phyloP scores from a whole-genome alignment of 1,140 invertebrate genomes.

The Solenopsis invicta region DNA sequence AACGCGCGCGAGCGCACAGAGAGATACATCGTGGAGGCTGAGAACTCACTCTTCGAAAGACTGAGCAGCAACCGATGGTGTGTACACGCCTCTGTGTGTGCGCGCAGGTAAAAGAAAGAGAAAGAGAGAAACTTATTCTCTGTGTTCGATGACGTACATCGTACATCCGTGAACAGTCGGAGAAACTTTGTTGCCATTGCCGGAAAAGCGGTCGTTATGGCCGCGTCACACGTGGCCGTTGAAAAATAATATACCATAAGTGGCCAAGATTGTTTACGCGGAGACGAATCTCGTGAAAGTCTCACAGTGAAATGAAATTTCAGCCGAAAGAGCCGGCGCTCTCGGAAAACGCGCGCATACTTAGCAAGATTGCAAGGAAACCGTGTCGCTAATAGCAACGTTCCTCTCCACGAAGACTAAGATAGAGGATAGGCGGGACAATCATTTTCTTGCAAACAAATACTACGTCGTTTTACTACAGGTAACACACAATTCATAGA shows the following conservation, averaged over 20 bases:
- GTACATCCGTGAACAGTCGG: slow-evolving; percentile 32
- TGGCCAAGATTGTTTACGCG: slow-evolving; percentile 39
- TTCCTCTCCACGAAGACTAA: slow-evolving; percentile 6
- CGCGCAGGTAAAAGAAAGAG: slow-evolving; percentile 52
- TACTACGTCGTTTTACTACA: background rate
- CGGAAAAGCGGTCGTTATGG: slow-evolving; percentile 30
- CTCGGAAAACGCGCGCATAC: slow-evolving; percentile 37
- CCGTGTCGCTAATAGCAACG: slow-evolving; percentile 53
- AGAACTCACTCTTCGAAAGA: slow-evolving; percentile 74
- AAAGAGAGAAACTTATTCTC: slow-evolving; percentile 32
- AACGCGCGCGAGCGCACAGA: background rate
- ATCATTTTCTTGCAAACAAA: slow-evolving; percentile 32
- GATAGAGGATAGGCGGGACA: background rate
- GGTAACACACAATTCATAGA: background rate
- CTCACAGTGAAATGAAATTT: slow-evolving; percentile 40
- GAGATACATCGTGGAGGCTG: slow-evolving; percentile 70
- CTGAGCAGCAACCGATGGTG: slow-evolving; percentile 49
- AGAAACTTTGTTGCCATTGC: slow-evolving; percentile 9
- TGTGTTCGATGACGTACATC: slow-evolving; percentile 64
- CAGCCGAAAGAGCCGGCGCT: background rate
- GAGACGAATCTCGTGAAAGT: slow-evolving; percentile 24
- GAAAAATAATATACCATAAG: slow-evolving; percentile 32
- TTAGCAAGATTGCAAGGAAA: slow-evolving; percentile 39
- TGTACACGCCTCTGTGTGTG: slow-evolving; percentile 37
- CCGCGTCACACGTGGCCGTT: slow-evolving; percentile 24